A percentile compares a stretch with the other conserved stretches of the same genome.
Conservation (phyloP, 2,797 vertebrate genomes). For the Mormyrus proboscirostris region DNA sequence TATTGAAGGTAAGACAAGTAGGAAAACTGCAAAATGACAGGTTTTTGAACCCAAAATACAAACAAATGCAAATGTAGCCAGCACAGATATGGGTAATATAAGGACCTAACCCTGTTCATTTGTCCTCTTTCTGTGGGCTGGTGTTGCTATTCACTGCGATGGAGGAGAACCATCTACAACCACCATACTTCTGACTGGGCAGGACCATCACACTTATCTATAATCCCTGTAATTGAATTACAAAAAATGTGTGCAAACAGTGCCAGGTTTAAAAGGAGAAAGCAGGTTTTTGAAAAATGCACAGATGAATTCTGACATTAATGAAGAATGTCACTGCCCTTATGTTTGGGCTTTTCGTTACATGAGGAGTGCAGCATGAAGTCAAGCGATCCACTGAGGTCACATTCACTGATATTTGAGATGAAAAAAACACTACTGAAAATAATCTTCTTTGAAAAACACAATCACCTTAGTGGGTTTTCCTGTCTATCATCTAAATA, state of each 20-base stretch:
- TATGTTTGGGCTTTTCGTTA: background rate
- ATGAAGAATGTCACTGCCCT: background rate
- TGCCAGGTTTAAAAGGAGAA: background rate
- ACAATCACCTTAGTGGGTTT: background rate
- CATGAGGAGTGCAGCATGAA: background rate
- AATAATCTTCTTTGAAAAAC: constrained; percentile 8
- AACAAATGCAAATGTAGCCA: background rate
- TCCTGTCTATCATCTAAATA: background rate
- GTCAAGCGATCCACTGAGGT: background rate
- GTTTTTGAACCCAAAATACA: background rate
- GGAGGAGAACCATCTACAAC: background rate
- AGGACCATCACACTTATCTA: background rate
- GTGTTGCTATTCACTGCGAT: background rate
- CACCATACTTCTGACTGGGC: background rate
- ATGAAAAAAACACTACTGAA: background rate
- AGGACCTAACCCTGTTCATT: background rate
- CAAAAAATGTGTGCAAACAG: background rate
- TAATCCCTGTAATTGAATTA: background rate
- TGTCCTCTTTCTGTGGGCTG: background rate
- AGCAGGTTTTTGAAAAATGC: background rate
- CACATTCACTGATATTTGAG: background rate
- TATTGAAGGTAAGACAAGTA: background rate
- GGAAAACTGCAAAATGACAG: background rate
- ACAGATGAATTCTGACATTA: background rate
- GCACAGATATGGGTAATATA: background rate